These are phyloP conservation scores for Thymelicus sylvestris DNA, from an alignment of 2,888 invertebrate genomes.

Conservation along the genomic window DNA sequence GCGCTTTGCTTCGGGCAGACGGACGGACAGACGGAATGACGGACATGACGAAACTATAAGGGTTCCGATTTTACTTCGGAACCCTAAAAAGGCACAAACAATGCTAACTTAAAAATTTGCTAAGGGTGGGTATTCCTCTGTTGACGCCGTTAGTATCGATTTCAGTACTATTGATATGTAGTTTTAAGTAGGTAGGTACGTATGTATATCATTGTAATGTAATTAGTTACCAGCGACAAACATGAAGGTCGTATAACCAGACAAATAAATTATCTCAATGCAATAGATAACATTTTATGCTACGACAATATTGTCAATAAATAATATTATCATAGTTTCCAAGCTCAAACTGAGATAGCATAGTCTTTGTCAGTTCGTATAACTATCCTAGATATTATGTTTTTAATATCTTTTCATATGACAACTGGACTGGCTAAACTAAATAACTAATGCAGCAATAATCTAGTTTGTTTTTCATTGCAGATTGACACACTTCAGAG, in stretches of 20 bases:
- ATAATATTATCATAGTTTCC: background rate
- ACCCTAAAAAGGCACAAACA: too few relatives aligned
- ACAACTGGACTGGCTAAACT: too few relatives aligned
- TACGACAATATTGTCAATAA: background rate
- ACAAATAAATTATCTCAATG: slow-evolving; percentile 1
- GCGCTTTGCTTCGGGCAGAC: too few relatives aligned
- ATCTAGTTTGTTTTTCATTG: too few relatives aligned
- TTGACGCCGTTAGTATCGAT: background rate
- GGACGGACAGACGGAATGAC: too few relatives aligned
- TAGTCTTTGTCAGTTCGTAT: background rate
- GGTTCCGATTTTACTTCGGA: too few relatives aligned
- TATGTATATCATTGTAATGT: background rate
- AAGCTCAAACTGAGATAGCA: background rate
- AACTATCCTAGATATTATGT: too few relatives aligned
- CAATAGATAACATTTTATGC: background rate
- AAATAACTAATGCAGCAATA: too few relatives aligned
- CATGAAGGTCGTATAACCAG: background rate
- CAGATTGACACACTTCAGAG: too few relatives aligned
- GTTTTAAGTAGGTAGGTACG: background rate
- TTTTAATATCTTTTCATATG: too few relatives aligned
- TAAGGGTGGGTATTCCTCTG: background rate
- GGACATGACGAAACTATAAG: too few relatives aligned
- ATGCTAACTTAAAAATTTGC: background rate
- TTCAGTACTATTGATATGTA: background rate
- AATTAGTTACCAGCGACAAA: background rate